Conservation (phyloP, 2,888 invertebrate species). For the Mesorhabditis sp. region DNA sequence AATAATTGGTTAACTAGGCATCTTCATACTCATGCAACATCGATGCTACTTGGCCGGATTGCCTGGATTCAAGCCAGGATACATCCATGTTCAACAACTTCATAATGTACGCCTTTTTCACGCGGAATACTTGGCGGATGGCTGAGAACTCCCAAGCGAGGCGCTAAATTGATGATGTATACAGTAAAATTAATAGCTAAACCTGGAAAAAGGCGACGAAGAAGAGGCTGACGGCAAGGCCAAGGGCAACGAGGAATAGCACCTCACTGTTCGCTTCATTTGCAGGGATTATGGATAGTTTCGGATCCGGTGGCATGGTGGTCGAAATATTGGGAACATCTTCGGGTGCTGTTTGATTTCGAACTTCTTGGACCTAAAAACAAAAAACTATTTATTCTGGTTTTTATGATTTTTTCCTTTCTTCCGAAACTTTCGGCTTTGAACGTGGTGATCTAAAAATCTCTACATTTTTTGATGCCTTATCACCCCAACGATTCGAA, state of each 20-base stretch:
- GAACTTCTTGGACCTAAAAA: too few species aligned
- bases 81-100: slow-evolving; percentile 55
- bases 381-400: too few species aligned
- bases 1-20: slow-evolving; percentile 3
- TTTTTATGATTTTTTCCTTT: too few species aligned
- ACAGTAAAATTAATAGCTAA: neutral
- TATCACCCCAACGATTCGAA: too few species aligned
- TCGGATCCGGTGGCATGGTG: too few species aligned
- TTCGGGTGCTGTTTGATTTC: neutral
- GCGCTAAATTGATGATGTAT: slow-evolving; percentile 27
- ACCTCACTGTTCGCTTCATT: too few species aligned
- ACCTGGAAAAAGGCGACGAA: neutral
- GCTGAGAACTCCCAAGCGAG: slow-evolving; percentile 52
- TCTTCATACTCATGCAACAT: slow-evolving; percentile 52
- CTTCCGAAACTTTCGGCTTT: too few species aligned
- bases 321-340: neutral
- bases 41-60: slow-evolving; percentile 53
- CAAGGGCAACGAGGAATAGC: too few species aligned
- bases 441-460: too few species aligned
- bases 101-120: slow-evolving; percentile 50
- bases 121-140: slow-evolving; percentile 49
- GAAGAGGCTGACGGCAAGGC: too few species aligned
- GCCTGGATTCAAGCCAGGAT: slow-evolving; percentile 54
- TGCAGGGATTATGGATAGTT: too few species aligned
- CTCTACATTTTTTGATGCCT: too few species aligned